Conservation (phyloP, 2,888 invertebrate genomes). For the Lutraria lutraria region DNA sequence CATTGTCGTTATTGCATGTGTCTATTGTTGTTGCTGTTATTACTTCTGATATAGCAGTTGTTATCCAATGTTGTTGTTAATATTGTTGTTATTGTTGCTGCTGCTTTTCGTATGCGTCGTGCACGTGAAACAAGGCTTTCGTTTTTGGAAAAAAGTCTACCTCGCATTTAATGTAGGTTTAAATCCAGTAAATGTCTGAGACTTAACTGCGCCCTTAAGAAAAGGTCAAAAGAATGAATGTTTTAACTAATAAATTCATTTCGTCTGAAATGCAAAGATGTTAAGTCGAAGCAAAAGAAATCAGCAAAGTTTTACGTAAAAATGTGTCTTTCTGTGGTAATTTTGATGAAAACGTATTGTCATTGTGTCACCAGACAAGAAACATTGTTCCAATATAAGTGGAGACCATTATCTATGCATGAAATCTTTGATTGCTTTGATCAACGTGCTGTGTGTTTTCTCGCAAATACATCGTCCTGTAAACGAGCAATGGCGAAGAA, state of each 20-base stretch:
- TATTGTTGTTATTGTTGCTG: background rate
- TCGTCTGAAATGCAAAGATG: background rate
- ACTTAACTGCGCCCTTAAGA: no score
- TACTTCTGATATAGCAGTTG: background rate
- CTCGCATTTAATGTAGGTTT: no score
- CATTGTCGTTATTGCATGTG: no score
- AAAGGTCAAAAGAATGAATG: background rate
- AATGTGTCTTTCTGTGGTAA: background rate
- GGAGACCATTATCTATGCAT: constrained; percentile 15
- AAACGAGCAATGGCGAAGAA: background rate
- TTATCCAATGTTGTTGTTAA: background rate
- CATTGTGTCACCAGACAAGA: background rate
- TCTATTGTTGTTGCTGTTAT: no score
- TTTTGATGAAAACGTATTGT: background rate
- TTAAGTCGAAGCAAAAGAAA: background rate
- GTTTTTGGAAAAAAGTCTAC: no score
- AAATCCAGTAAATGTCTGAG: no score
- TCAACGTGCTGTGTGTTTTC: background rate
- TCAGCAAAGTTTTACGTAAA: background rate
- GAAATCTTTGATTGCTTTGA: constrained; percentile 9
- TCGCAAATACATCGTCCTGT: background rate
- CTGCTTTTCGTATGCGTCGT: background rate
- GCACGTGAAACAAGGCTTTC: background rate
- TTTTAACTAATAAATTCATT: background rate
- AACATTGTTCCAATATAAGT: background rate